phyloP scores from a whole-genome alignment of 2,888 invertebrate genomes.

The Temnothorax unifasciatus region DNA sequence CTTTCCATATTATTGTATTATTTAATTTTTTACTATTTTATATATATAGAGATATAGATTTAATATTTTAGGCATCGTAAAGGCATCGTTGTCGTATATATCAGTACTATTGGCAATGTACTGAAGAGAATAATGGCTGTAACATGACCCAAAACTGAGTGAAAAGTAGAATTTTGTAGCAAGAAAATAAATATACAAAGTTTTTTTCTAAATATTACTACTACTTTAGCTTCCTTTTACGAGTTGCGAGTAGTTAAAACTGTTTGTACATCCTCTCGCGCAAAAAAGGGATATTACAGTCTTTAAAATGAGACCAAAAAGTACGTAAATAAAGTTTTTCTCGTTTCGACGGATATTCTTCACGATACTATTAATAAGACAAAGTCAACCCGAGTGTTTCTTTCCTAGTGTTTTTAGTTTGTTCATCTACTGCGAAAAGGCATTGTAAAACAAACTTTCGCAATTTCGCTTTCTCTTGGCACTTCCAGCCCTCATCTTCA shows the following conservation, averaged over 20 bases:
- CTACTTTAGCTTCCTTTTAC: neutral
- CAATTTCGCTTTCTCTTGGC: slow-evolving; percentile 24
- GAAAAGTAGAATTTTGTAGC: too few species aligned
- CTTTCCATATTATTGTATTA: too few species aligned
- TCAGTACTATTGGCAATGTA: slow-evolving; percentile 65
- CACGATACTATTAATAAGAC: neutral
- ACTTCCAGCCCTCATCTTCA: neutral
- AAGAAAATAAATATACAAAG: neutral
- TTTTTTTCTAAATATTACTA: slow-evolving; percentile 7
- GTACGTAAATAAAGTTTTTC: neutral
- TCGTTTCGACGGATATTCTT: neutral
- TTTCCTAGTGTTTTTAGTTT: neutral
- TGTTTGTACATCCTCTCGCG: neutral
- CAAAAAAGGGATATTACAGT: neutral
- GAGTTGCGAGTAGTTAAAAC: neutral
- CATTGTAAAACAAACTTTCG: neutral
- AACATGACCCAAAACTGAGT: neutral
- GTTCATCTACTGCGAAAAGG: neutral
- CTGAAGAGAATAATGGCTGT: slow-evolving; percentile 12
- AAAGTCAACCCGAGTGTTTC: neutral
- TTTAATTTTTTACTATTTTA: neutral
- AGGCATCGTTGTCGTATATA: slow-evolving; percentile 65
- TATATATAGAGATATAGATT: neutral
- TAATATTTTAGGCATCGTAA: slow-evolving; percentile 63
- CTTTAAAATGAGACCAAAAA: neutral